Conservation (phyloP, 1,140 invertebrate species). For the Diprion similis region DNA sequence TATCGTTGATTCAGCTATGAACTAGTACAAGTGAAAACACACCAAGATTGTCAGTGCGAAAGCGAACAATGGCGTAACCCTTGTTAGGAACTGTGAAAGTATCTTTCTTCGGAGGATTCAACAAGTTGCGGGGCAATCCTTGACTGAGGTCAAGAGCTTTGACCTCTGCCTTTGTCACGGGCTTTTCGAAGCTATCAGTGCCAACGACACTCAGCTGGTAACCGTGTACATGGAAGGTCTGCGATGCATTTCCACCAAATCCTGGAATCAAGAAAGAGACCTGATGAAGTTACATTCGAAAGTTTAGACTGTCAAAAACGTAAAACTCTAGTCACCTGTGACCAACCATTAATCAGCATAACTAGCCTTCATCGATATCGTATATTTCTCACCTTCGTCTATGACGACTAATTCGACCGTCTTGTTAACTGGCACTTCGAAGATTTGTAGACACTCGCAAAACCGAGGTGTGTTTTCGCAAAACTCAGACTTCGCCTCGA, state of each 20-base stretch:
- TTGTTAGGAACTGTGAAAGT: slow-evolving; percentile 46
- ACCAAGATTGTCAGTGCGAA: slow-evolving; percentile 45
- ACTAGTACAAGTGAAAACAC: slow-evolving; percentile 3
- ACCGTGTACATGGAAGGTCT: slow-evolving; percentile 43
- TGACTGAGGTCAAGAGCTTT: slow-evolving; percentile 47
- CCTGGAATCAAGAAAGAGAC: slow-evolving; percentile 27
- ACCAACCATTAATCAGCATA: not conserved
- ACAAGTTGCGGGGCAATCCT: slow-evolving; percentile 52
- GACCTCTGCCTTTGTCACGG: slow-evolving; percentile 37
- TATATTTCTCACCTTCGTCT: slow-evolving; percentile 36
- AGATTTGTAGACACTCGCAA: slow-evolving; percentile 43
- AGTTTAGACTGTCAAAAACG: no score
- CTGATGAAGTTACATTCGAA: not conserved
- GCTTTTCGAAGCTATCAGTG: slow-evolving; percentile 27
- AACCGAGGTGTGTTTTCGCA: slow-evolving; percentile 38
- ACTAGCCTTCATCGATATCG: slow-evolving; percentile 1
- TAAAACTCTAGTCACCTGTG: no score
- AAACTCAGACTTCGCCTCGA: slow-evolving; percentile 32
- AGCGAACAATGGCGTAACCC: slow-evolving; percentile 42
- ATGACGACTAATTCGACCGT: slow-evolving; percentile 42
- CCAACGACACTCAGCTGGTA: slow-evolving; percentile 38
- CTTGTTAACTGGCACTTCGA: slow-evolving; percentile 31
- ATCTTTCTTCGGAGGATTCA: slow-evolving; percentile 40
- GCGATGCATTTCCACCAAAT: slow-evolving; percentile 37
- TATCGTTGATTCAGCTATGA: no score